Percentiles rank a stretch among this genome's conserved stretches.
Evolutionary conservation across 2,888 invertebrate genomes (phyloP).

Genomic region (Anoplius nigerrimus): DNA sequence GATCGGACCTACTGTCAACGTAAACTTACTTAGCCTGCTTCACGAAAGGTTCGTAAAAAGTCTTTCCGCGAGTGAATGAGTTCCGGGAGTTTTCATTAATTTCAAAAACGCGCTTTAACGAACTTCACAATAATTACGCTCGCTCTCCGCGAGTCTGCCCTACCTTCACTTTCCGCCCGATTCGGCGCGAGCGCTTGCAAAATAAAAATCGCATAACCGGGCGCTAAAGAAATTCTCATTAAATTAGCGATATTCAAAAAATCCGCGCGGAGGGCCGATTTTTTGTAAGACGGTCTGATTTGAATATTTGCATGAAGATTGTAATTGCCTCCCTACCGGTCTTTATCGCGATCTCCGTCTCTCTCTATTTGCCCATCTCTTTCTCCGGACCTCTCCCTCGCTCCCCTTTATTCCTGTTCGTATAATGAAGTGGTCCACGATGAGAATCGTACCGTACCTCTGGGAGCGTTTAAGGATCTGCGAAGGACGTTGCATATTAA

Average conservation of each 20-base stretch:
- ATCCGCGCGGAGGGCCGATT: neutral
- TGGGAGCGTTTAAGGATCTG: constrained; percentile 30
- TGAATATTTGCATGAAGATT: constrained; percentile 6
- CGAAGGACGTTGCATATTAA: constrained; percentile 34
- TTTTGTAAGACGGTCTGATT: constrained; percentile 9
- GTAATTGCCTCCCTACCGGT: constrained; percentile 16
- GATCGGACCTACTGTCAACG: too few species aligned
- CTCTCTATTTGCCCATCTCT: too few species aligned
- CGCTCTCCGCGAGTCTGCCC: neutral
- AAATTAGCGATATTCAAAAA: neutral
- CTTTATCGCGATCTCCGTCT: neutral
- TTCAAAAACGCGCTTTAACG: neutral
- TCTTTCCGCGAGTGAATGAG: neutral
- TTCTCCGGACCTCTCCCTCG: constrained; percentile 5
- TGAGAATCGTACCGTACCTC: constrained; percentile 29
- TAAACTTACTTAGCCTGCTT: too few species aligned
- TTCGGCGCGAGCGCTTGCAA: too few species aligned
- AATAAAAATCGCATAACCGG: neutral
- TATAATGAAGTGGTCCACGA: constrained; percentile 33
- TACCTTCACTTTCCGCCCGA: too few species aligned
- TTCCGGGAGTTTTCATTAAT: neutral
- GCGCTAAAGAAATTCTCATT: neutral
- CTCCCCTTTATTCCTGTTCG: constrained; percentile 22
- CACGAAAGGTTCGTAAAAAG: too few species aligned
- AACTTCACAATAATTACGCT: neutral